Evolutionary conservation across 1,140 invertebrate species (phyloP).

Genomic region (Olivierus martensii): DNA sequence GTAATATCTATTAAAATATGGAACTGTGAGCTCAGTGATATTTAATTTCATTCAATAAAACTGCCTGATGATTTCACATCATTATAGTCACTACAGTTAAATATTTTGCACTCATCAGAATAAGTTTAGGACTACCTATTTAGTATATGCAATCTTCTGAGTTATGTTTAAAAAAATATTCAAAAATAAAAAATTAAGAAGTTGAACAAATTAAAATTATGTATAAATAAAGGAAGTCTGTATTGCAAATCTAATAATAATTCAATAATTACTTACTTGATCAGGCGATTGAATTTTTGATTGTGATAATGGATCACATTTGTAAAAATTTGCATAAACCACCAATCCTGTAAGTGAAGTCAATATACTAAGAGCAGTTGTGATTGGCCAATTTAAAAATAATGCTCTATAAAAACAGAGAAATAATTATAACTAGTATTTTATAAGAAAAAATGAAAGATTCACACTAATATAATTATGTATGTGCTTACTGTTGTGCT

Average conservation of each 20-base stretch:
- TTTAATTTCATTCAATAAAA: no score
- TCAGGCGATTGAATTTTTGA: constrained; percentile 32
- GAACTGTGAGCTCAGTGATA: no score
- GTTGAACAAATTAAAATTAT: no score
- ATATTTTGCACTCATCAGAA: no score
- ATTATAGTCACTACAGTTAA: no score
- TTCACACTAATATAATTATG: not conserved
- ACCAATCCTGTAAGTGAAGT: constrained; percentile 62
- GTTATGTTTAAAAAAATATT: no score
- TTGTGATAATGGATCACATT: constrained; percentile 53
- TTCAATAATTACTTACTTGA: constrained; percentile 22
- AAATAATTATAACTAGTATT: not conserved
- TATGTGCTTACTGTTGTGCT: constrained; percentile 20
- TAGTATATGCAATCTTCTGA: no score
- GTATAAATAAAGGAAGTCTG: not conserved
- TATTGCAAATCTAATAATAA: not conserved
- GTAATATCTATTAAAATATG: no score
- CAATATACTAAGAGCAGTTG: constrained; percentile 46
- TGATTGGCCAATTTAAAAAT: constrained; percentile 54
- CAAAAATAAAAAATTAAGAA: no score
- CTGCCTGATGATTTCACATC: no score
- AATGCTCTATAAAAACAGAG: constrained; percentile 27
- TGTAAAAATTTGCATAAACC: constrained; percentile 56
- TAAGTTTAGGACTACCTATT: no score
- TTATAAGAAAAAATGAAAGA: not conserved